Conservation (phyloP, 2,797 vertebrate species). For the Acridotheres tristis region DNA sequence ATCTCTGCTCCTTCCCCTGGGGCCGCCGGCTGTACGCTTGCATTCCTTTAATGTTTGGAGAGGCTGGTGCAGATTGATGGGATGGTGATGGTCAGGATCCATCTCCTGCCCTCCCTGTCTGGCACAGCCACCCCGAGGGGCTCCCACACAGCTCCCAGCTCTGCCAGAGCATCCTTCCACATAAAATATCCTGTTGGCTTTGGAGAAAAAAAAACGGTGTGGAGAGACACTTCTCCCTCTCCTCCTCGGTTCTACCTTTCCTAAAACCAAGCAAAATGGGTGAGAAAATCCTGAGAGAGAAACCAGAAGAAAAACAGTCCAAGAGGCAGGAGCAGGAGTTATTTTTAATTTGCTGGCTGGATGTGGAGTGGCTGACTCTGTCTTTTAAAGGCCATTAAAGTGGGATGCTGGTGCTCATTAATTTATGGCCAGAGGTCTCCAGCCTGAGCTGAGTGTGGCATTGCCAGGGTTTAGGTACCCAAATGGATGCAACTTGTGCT, state of each 20-base stretch:
- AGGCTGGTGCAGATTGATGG: background rate
- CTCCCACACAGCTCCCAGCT: background rate
- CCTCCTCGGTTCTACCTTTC: background rate
- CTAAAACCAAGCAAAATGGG: background rate
- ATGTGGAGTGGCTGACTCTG: background rate
- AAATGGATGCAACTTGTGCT: background rate
- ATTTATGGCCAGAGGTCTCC: background rate
- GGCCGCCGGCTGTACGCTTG: background rate
- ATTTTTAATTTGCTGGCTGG: background rate
- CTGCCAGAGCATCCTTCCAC: background rate
- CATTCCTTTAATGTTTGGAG: background rate
- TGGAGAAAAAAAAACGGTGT: background rate
- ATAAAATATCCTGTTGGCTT: background rate
- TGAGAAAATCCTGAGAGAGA: background rate
- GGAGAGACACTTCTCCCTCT: background rate
- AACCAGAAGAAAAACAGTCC: background rate
- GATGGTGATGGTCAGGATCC: background rate
- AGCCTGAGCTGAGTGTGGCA: rapidly evolving
- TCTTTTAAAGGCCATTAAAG: background rate
- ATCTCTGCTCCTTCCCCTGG: background rate
- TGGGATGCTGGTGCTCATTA: background rate
- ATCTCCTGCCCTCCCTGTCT: background rate
- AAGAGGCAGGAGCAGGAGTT: background rate
- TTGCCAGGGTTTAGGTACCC: background rate
- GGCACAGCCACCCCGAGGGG: background rate